A percentile compares a stretch with the other conserved stretches of the same genome.
Conservation (phyloP, 2,797 vertebrate genomes). For the Remorina albescens region DNA sequence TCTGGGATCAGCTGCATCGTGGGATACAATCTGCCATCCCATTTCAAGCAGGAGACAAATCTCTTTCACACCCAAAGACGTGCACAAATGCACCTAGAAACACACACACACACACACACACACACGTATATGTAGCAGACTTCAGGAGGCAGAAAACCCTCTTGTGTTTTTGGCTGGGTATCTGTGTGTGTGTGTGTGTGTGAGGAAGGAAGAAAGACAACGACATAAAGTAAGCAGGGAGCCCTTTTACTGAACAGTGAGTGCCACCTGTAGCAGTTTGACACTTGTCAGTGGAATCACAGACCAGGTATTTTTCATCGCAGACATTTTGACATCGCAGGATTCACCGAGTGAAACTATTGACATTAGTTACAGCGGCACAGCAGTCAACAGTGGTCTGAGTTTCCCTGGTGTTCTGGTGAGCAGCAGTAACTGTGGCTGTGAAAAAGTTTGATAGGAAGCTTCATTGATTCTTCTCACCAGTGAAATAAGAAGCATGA, state of each 20-base stretch:
- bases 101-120: constrained; percentile 15
- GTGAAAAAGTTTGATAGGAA: neutral
- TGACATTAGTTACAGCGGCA: neutral
- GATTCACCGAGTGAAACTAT: neutral
- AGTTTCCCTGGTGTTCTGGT: neutral
- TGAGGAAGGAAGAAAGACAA: constrained; percentile 7
- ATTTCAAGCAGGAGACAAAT: constrained; percentile 61
- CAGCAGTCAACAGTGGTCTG: neutral
- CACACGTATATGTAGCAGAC: constrained; percentile 36
- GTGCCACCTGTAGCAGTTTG: neutral
- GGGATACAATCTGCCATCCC: constrained; percentile 75
- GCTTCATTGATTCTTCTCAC: neutral
- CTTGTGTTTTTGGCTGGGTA: constrained; percentile 13
- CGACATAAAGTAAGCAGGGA: neutral
- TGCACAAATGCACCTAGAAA: constrained; percentile 18
- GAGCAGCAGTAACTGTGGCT: neutral
- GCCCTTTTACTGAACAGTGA: constrained; percentile 1
- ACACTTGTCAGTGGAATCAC: neutral
- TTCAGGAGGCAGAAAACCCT: constrained; percentile 29
- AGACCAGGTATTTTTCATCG: neutral
- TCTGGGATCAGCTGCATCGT: constrained; percentile 76
- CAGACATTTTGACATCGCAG: neutral
- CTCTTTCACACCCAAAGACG: constrained; percentile 64
- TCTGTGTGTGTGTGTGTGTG: constrained; percentile 7
- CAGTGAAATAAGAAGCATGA: neutral